A percentile compares a stretch with the other conserved stretches of the same genome.
phyloP scores from a whole-genome alignment of 2,797 vertebrate species.

The Acrocephalus scirpaceus region DNA sequence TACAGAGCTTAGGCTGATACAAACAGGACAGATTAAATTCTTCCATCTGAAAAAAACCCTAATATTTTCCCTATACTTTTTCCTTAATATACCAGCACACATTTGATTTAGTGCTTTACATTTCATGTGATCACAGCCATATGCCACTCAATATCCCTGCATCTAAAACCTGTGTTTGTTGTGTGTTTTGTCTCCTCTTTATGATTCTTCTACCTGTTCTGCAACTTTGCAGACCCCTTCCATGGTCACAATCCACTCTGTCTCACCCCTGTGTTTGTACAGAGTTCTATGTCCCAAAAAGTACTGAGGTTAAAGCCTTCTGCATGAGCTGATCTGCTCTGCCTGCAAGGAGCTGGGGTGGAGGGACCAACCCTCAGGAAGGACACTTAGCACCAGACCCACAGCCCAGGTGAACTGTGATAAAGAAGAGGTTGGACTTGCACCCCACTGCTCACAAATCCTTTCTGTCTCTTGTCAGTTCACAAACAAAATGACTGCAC shows the following conservation, averaged over 20 bases:
- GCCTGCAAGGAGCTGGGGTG: neutral
- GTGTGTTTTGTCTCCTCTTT: neutral
- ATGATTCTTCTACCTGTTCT: neutral
- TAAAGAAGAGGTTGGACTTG: neutral
- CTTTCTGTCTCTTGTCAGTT: neutral
- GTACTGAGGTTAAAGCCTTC: neutral
- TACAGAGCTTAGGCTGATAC: neutral
- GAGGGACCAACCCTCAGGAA: neutral
- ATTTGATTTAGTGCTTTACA: neutral
- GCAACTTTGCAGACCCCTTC: neutral
- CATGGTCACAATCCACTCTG: no score
- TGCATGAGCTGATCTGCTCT: neutral
- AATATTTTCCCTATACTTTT: neutral
- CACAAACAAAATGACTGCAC: neutral
- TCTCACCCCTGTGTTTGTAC: neutral
- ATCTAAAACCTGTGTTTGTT: rapidly evolving
- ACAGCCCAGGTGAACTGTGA: neutral
- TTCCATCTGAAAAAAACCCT: neutral
- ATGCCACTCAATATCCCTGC: neutral
- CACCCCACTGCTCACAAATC: neutral
- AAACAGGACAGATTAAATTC: neutral
- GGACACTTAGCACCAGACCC: neutral
- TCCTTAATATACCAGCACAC: neutral
- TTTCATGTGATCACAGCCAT: neutral
- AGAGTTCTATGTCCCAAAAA: neutral